phyloP scores from a whole-genome alignment of 1,140 invertebrate species.

The Asobara japonica region DNA sequence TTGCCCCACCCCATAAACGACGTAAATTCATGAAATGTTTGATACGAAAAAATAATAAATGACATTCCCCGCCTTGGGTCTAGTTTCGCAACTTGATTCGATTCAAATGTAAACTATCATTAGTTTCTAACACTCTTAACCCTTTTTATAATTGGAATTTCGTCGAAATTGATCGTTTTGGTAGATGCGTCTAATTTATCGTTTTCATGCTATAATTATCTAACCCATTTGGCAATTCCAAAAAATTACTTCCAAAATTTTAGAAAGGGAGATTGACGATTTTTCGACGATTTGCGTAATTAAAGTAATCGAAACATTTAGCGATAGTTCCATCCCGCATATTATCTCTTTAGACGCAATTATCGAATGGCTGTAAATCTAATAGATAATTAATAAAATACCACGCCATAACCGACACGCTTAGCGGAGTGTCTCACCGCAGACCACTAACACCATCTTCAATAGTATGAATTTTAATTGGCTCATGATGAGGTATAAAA shows the following conservation, averaged over 20 bases:
- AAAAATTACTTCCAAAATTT: background rate
- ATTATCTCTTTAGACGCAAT: constrained; percentile 26
- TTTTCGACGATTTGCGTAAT: too few relatives aligned
- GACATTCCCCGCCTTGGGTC: too few relatives aligned
- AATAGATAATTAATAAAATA: constrained; percentile 34
- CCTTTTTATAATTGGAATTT: background rate
- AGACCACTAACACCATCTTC: background rate
- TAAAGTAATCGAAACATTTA: too few relatives aligned
- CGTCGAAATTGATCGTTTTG: background rate
- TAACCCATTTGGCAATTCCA: background rate
- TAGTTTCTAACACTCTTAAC: background rate
- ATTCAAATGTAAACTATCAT: background rate
- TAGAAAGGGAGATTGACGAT: too few relatives aligned
- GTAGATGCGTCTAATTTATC: background rate
- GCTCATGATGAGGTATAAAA: background rate
- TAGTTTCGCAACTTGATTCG: too few relatives aligned
- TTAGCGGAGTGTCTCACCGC: background rate
- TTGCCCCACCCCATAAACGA: too few relatives aligned
- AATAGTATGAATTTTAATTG: constrained; percentile 12
- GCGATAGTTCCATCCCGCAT: background rate
- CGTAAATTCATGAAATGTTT: too few relatives aligned
- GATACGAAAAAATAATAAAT: too few relatives aligned
- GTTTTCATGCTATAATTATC: background rate
- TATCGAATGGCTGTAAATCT: constrained; percentile 14
- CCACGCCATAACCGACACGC: background rate